Percentiles rank a stretch among this genome's conserved stretches.
phyloP scores from a whole-genome alignment of 2,888 invertebrate genomes.

The Omphaloscelis lunosa region DNA sequence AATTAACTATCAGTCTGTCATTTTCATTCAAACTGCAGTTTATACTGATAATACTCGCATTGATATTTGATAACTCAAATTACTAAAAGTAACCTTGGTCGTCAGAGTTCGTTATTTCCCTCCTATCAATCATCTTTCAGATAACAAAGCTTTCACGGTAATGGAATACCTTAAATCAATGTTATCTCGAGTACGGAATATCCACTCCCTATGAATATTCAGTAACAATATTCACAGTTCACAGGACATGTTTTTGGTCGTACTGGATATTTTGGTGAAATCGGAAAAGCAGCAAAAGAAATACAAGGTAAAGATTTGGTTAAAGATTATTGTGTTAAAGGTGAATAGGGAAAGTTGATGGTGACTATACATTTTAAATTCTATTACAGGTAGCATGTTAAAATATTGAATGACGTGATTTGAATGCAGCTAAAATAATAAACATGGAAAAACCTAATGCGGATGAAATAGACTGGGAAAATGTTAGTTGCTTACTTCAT shows the following conservation, averaged over 20 bases:
- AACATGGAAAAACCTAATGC: constrained; percentile 64
- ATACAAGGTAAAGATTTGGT: not conserved
- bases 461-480: constrained; percentile 72
- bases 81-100: constrained; percentile 44
- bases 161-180: constrained; percentile 80
- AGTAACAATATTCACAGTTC: constrained; percentile 36
- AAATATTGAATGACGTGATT: not conserved
- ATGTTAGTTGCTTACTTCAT: constrained; percentile 70
- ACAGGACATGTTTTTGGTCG: constrained; percentile 53
- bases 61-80: constrained; percentile 43
- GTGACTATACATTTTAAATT: not conserved
- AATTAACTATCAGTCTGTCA: not conserved
- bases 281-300: not conserved
- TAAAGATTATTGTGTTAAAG: not conserved
- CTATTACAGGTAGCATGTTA: not conserved
- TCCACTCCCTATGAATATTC: constrained; percentile 46
- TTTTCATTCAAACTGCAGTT: constrained; percentile 12
- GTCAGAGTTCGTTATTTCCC: constrained; percentile 54
- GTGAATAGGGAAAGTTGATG: too few relatives aligned
- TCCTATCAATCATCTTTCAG: constrained; percentile 72
- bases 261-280: constrained; percentile 3
- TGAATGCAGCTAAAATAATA: not conserved
- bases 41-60: constrained; percentile 32
- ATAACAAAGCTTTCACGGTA: constrained; percentile 89
- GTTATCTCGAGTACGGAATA: constrained; percentile 77